Evolutionary conservation across 2,113 vertebrate species (phyloP), one percentile per base, ranked within the genome.

Genomic region (Micronycteris hirsuta): DNA sequence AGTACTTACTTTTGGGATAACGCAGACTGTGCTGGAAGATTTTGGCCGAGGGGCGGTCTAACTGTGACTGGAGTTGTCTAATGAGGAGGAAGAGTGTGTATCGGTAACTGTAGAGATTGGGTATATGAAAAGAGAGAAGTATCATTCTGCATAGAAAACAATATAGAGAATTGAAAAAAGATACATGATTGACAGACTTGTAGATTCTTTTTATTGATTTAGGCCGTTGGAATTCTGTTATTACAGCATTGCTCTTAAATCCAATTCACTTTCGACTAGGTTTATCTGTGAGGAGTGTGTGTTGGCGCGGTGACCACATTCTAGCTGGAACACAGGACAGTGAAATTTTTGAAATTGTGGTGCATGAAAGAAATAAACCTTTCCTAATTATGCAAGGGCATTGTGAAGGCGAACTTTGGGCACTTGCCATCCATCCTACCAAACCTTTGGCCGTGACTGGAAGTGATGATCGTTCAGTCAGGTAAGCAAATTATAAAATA

Each of bases 321-420:
- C 98, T 99, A 71, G 99, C 99, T 70, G 99, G 99, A 92, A 99
- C 99, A 2, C 99, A 99, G 96, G 99, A 99, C 83, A 99, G 99
- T 93, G 99, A 99, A 98, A 99, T 99, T 97, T 99, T 99, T 92
- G 99, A 99, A 98, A 99, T 99, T 96, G 99, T 99, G 97, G 99
- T 99, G 56, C 99, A 99, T 91, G 99, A 99, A 97, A 99, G 99
- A 97, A 99, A 99, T 98, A 99, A 99, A 97, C 99, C 99, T 98
- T 99, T 99, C 98, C 99, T 99, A 88, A 99, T 99, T 97, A 99
- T 99, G 99, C 99, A 99, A 98, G 99, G 99, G 77, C 99, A 99
- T 97, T 99, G 99, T 95, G 99, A 99, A 98, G 99, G 99, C 1
- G 99, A 99, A 97, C 99, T 99, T 13, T 99, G 99, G 99, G 99